These are phyloP conservation scores for Virgularia gustaviana DNA, from an alignment of 92 coral and sea anemone species.

Conservation along the genomic window DNA sequence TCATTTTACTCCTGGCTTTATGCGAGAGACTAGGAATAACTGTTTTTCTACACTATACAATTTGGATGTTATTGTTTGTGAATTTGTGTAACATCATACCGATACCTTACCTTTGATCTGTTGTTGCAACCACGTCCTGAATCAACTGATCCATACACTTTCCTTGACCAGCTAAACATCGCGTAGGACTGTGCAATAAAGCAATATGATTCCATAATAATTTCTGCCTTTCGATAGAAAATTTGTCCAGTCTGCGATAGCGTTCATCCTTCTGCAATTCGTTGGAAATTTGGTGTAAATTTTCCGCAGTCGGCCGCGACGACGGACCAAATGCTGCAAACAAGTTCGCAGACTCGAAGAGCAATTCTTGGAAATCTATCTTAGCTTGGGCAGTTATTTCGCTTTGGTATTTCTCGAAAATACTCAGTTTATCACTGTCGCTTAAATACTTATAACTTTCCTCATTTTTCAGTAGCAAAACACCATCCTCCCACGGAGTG, in stretches of 20 bases:
- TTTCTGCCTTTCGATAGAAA: conserved; percentile 76
- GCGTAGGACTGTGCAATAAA: conserved; percentile 78
- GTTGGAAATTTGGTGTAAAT: conserved; percentile 72
- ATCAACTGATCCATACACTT: conserved; percentile 90
- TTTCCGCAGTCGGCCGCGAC: conserved; percentile 79
- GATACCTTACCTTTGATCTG: conserved; percentile 81
- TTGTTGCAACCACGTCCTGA: conserved; percentile 95
- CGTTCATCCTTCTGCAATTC: conserved; percentile 80
- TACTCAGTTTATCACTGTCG: conserved; percentile 66
- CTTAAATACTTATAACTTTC: conserved; percentile 87
- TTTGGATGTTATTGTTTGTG: too few species aligned
- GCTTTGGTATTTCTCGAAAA: conserved; percentile 77
- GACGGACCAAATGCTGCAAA: conserved; percentile 78
- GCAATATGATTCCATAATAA: conserved; percentile 88
- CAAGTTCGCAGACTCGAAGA: conserved; percentile 91
- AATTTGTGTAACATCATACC: too few species aligned
- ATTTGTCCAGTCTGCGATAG: conserved; percentile 76
- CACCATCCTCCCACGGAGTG: conserved; percentile 82
- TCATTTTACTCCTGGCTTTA: too few species aligned
- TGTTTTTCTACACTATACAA: too few species aligned
- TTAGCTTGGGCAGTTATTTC: conserved; percentile 86
- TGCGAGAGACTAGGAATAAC: too few species aligned
- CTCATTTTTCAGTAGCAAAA: conserved; percentile 74
- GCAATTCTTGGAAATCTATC: conserved; percentile 87
- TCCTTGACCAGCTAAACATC: conserved; percentile 92